A percentile compares a stretch with the other conserved stretches of the same genome.
These are phyloP conservation scores for Dipodomys stephensi DNA, from an alignment of 2,113 vertebrate genomes.

Conservation along the genomic window DNA sequence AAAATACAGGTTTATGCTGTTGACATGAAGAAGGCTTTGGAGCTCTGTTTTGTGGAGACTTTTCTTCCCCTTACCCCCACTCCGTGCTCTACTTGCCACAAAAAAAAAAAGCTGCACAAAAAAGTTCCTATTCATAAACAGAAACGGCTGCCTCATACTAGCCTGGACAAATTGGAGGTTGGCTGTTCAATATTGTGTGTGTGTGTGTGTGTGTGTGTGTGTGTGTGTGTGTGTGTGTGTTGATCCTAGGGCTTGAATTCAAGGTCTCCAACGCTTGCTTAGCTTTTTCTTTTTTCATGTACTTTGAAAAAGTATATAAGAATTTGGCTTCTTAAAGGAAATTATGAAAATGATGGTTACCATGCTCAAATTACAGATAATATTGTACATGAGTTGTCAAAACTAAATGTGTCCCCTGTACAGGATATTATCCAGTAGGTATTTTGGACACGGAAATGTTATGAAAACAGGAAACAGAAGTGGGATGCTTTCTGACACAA, in stretches of 20 bases:
- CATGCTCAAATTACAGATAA: not conserved
- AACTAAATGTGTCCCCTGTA: constrained; percentile 13
- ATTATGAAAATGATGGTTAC: not conserved
- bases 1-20: not conserved
- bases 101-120: not conserved
- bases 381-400: constrained; percentile 15
- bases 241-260: too few relatives aligned
- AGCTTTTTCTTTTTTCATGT: too few relatives aligned
- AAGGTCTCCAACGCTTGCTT: too few relatives aligned
- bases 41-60: not conserved
- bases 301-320: not conserved
- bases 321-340: not conserved
- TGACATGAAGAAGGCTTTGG: not conserved
- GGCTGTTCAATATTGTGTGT: not conserved
- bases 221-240: too few relatives aligned
- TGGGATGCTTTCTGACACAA: constrained; percentile 13
- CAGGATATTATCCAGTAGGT: not conserved
- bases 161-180: not conserved
- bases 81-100: not conserved
- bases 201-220: too few relatives aligned
- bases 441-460: constrained; percentile 50
- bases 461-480: constrained; percentile 48
- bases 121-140: not conserved
- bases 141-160: not conserved
- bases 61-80: not conserved